Evolutionary conservation across 2,113 vertebrate genomes (phyloP).

Genomic region (Pomatostomus ruficeps): DNA sequence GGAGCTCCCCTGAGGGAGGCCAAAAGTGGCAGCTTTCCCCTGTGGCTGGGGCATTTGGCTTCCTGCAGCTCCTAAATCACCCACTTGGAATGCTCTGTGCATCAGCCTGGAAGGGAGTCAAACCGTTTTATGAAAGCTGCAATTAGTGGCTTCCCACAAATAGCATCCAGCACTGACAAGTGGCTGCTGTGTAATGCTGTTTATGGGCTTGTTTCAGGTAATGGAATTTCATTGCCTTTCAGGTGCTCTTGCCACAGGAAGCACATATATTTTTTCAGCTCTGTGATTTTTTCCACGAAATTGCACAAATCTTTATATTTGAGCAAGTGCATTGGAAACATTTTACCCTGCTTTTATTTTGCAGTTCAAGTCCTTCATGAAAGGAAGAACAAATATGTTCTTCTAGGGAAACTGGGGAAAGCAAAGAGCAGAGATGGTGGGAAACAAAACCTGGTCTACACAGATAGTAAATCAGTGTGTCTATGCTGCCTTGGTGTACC

Average conservation of each 20-base stretch:
- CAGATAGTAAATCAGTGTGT: not conserved
- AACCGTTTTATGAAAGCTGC: slow-evolving; percentile 60
- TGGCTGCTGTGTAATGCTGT: slow-evolving; percentile 36
- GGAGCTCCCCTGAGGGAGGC: not conserved
- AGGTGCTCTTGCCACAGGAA: slow-evolving; percentile 40
- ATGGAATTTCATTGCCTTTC: slow-evolving; percentile 52
- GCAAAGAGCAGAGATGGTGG: not conserved
- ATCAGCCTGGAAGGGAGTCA: slow-evolving; percentile 66
- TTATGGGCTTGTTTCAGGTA: slow-evolving; percentile 37
- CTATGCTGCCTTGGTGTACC: not conserved
- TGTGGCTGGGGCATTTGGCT: slow-evolving; percentile 47
- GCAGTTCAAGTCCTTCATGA: not conserved
- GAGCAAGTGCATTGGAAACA: slow-evolving; percentile 37
- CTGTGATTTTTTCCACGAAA: slow-evolving; percentile 46
- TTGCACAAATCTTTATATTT: slow-evolving; percentile 29
- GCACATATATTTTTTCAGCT: slow-evolving; percentile 29
- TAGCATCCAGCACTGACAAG: slow-evolving; percentile 53
- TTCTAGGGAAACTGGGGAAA: not conserved
- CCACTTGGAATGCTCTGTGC: slow-evolving; percentile 50
- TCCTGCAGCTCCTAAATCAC: slow-evolving; percentile 55
- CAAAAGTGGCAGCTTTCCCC: not conserved
- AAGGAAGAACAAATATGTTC: not conserved
- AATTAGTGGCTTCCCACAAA: slow-evolving; percentile 76
- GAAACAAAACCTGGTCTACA: not conserved
- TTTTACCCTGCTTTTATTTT: slow-evolving; percentile 28